Evolutionary conservation across 1,140 invertebrate species (phyloP), one percentile per base, ranked within the genome.

Genomic region (Magallana angulata): DNA sequence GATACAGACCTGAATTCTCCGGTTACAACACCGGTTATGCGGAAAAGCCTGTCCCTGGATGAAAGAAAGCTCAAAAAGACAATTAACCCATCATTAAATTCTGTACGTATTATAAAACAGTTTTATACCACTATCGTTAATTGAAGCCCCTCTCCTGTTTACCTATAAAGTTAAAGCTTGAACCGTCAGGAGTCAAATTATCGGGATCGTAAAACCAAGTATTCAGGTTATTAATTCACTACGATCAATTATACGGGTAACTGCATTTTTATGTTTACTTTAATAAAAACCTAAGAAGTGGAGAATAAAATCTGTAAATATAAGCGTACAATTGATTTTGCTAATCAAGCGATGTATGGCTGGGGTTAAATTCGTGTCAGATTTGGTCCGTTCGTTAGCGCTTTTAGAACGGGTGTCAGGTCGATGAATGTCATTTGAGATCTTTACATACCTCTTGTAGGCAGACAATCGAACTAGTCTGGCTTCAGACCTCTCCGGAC

Each of bases 21-120:
- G 68, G 68, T 76, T 48, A 64, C 48, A 48, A 85, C 59, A 57
- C 84, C 60, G 3, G 62, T 68, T 36, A 48, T 85, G 60, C 64
- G 84, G 60, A 85, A 85, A 85, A 85, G 84, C 36, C 18, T 68
- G 57, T 85, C 84, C 18, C 58, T 85, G 36, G 84, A 85, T 64
- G 84, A 85, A 68, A 64, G 36, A 57, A 76, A 76, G 68, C 68
- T 76, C 0, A 76, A 76, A 24, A 76, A 76, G 68, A 76, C 68
- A 18, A 76, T 76, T 76, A 76, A 18, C 24, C 68, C 24, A 24
- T 18, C 68, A 8, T 7, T 76, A 76, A 76, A 76, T 76, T 30
- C 68, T 9, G 68, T 76, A 76, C 24, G 68, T 76, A 30, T 76
- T 9, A 30, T 76, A 24, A 30, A 71, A 64, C 68, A 76, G 12